Base-by-base conservation (phyloP, 2,888 invertebrate species). In the Ormyrus nitidulus region DNA sequence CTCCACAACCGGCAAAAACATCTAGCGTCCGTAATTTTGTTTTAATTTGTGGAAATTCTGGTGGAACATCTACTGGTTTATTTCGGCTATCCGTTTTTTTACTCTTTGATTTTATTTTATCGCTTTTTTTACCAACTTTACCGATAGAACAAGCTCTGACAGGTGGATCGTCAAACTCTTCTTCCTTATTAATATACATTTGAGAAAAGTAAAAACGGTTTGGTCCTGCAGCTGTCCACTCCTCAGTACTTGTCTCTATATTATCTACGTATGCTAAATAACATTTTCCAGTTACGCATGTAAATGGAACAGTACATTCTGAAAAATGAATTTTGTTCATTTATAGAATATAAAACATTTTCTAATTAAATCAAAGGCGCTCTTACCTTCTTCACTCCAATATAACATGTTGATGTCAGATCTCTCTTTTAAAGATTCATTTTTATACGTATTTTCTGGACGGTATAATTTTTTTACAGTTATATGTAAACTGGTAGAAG, bases 1-100 rank as follows among this genome's bases (percentile, higher is more conserved):
- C 97, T 61, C 97, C 97, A 89, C 96, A 96, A 0, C 97, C 97
- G 82, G 96, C 96, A 89, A 97, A 97, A 48, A 97, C 94, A 87
- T 97, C 97, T 85, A 97, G 91, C 58, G 94, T 93, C 83, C 92
- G 91, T 77, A 97, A 87, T 51, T 94, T 94, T 75, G 90, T 88
- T 0, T 92, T 84, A 49, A 92, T 87, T 10, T 85, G 81, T 9
- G 91, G 91, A 87, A 90, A 87, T 79, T 89, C 85, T 80, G 87
- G 77, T 77, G 88, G 82, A 83, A 86, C 75, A 82, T 86, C 85
- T 87, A 89, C 1, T 69, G 83, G 0, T 86, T 88, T 83, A 11
- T 83, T 84, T 13, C 85, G 84, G 19, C 68, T 83, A 71, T 85
- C 82, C 6, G 79, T 64, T 19, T 82, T 85, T 69, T 92, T 92